These are phyloP conservation scores for Stichopus horrens DNA, from an alignment of 53 echinoderm and acorn worm genomes.

Conservation along the genomic window DNA sequence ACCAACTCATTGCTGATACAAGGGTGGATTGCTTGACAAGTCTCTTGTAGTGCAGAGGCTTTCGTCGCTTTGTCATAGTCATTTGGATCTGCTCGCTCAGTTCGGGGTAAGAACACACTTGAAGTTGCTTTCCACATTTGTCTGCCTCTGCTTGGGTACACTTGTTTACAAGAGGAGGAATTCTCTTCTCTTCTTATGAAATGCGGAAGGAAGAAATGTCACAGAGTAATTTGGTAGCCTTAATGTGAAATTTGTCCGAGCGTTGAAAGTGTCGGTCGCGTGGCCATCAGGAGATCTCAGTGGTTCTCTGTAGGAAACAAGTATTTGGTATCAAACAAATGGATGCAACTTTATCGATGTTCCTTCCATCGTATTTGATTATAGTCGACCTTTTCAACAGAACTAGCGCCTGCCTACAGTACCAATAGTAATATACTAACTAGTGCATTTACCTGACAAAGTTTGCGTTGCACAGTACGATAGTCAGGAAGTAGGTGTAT, in stretches of 20 bases:
- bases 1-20: not conserved
- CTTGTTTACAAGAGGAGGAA: not conserved
- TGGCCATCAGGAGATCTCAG: not conserved
- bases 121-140: no score
- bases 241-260: not conserved
- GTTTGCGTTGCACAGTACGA: no score
- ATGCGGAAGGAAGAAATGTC: not conserved
- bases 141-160: not conserved
- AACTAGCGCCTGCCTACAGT: no score
- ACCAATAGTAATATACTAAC: no score
- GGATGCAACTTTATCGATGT: no score
- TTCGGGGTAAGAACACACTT: no score
- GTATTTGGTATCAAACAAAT: not conserved
- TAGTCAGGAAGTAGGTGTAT: no score
- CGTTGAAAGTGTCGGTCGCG: not conserved
- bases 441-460: no score
- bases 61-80: not conserved
- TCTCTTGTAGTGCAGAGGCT: not conserved
- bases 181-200: not conserved
- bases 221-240: not conserved
- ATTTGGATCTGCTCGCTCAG: no score
- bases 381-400: no score
- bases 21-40: not conserved
- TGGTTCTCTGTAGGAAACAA: not conserved
- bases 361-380: no score